Evolutionary conservation across 1,140 invertebrate species (phyloP).

Genomic region (Drosophila albomicans): DNA sequence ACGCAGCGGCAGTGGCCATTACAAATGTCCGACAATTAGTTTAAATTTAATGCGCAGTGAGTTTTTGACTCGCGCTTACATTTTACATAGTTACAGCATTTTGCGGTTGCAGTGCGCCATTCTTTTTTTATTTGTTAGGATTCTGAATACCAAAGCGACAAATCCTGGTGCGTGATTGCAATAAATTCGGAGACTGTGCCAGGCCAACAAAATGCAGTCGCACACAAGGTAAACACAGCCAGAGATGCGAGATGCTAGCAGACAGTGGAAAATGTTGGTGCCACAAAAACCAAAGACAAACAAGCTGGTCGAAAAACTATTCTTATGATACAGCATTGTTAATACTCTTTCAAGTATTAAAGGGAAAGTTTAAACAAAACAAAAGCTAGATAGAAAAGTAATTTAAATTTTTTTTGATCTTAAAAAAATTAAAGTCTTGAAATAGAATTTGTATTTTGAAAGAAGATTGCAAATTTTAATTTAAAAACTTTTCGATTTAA

Average conservation of each 20-base stretch:
- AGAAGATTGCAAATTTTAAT: too few species aligned
- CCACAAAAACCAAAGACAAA: conserved; percentile 60
- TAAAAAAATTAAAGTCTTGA: too few species aligned
- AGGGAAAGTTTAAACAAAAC: too few species aligned
- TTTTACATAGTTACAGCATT: conserved; percentile 49
- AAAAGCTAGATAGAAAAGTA: too few species aligned
- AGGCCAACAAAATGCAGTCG: conserved; percentile 52
- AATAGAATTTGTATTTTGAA: too few species aligned
- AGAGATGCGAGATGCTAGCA: conserved; percentile 30
- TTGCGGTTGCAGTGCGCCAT: conserved; percentile 49
- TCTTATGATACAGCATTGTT: neutral
- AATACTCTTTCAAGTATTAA: neutral
- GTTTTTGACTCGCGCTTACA: conserved; percentile 40
- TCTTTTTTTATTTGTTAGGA: conserved; percentile 14
- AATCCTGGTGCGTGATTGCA: conserved; percentile 79
- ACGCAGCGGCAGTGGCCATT: conserved; percentile 62
- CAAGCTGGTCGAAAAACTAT: conserved; percentile 33
- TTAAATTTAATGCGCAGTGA: conserved; percentile 72
- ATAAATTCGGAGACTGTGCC: conserved; percentile 57
- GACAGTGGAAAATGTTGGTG: conserved; percentile 34
- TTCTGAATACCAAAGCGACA: conserved; percentile 65
- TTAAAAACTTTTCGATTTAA: too few species aligned
- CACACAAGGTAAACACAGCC: conserved; percentile 57
- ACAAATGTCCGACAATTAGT: conserved; percentile 78
- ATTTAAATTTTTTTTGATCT: too few species aligned